Conservation (phyloP, 2,113 vertebrate species). For the Scomber japonicus region DNA sequence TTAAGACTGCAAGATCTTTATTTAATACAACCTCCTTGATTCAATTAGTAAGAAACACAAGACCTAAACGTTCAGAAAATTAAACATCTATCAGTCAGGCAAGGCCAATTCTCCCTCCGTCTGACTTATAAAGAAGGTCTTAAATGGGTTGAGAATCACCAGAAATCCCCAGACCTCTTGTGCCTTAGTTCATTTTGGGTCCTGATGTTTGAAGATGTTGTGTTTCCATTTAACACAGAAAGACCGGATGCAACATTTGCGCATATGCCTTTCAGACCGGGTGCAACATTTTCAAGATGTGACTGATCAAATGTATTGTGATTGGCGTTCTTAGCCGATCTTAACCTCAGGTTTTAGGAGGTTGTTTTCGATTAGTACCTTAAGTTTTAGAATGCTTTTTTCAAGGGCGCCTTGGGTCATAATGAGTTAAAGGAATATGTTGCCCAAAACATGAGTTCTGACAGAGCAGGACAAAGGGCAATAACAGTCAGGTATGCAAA, state of each 20-base stretch:
- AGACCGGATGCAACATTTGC: too few relatives aligned
- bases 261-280: too few relatives aligned
- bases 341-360: too few relatives aligned
- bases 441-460: not conserved
- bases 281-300: too few relatives aligned
- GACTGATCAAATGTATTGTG: too few relatives aligned
- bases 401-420: too few relatives aligned
- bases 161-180: not conserved
- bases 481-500: not conserved
- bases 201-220: not conserved
- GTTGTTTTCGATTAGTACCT: too few relatives aligned
- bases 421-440: not conserved
- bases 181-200: not conserved
- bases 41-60: conserved; percentile 26
- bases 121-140: not conserved
- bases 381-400: too few relatives aligned
- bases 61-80: not conserved
- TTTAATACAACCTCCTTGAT: conserved; percentile 20
- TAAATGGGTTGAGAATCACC: not conserved
- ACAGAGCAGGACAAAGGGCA: not conserved
- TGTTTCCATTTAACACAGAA: not conserved
- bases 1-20: conserved; percentile 16
- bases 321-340: too few relatives aligned
- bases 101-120: not conserved
- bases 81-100: not conserved